These are phyloP conservation scores for Eumerus sabulonum DNA, from an alignment of 2,888 invertebrate genomes.

Conservation along the genomic window DNA sequence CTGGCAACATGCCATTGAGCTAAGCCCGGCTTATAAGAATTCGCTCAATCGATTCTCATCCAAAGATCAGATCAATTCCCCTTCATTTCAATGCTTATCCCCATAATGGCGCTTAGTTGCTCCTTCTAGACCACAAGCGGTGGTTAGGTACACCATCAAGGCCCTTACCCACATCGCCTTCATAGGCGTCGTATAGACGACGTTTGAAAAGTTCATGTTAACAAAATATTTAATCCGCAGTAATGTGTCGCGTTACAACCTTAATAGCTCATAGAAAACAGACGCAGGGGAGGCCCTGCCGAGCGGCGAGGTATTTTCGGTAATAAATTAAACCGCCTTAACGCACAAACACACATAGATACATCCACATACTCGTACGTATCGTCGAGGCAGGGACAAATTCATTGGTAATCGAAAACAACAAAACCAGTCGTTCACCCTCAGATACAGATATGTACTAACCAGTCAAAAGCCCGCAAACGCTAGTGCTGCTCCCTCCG, in stretches of 20 bases:
- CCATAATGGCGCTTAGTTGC: no score
- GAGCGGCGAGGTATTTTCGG: slow-evolving; percentile 7
- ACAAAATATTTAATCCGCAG: slow-evolving; percentile 53
- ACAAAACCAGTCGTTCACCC: slow-evolving; percentile 45
- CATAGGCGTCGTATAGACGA: no score
- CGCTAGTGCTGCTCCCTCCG: neutral
- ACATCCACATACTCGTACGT: no score
- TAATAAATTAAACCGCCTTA: slow-evolving; percentile 51
- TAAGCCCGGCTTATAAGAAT: no score
- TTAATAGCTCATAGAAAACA: slow-evolving; percentile 44
- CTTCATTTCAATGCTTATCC: slow-evolving; percentile 23
- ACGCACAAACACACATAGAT: no score
- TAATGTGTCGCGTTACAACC: slow-evolving; percentile 54
- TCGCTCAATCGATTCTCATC: no score
- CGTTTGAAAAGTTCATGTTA: slow-evolving; percentile 38
- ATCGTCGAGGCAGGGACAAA: neutral
- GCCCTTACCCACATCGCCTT: no score
- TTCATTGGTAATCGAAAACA: slow-evolving; percentile 61
- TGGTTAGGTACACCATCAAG: no score
- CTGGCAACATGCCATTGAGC: no score
- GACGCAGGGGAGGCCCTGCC: neutral
- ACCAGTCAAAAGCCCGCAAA: neutral
- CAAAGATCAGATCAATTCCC: no score
- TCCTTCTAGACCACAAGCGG: no score
- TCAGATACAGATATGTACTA: neutral